Percentiles rank a stretch among this genome's conserved stretches.
phyloP scores from a whole-genome alignment of 2,113 vertebrate genomes.

The Osmerus mordax region DNA sequence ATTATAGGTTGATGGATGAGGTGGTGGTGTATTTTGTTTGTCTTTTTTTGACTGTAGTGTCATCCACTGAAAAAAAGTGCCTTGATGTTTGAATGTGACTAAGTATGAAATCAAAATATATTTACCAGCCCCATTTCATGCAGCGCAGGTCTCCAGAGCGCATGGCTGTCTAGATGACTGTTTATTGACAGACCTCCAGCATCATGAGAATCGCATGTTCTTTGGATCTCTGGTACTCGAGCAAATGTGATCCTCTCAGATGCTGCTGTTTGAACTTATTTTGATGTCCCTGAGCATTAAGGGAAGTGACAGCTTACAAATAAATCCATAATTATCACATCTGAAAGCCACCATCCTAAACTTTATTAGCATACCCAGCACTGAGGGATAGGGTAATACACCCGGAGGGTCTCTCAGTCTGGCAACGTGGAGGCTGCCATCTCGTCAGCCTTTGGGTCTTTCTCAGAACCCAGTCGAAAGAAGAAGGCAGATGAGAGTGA shows the following conservation, averaged over 20 bases:
- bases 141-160: constrained; percentile 67
- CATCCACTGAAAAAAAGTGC: constrained; percentile 52
- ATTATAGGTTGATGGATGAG: constrained; percentile 59
- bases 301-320: constrained; percentile 82
- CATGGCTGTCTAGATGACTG: constrained; percentile 72
- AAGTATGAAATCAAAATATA: constrained; percentile 69
- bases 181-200: constrained; percentile 76
- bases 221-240: constrained; percentile 69
- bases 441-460: constrained; percentile 62
- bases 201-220: constrained; percentile 65
- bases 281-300: constrained; percentile 80
- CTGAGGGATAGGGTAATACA: constrained; percentile 69
- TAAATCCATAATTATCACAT: constrained; percentile 82
- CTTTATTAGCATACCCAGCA: constrained; percentile 75
- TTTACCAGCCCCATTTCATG: constrained; percentile 65
- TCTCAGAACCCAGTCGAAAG: constrained; percentile 58
- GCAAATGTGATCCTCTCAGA: constrained; percentile 76
- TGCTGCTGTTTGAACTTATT: constrained; percentile 75
- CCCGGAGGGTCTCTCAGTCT: constrained; percentile 66
- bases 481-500: constrained; percentile 56
- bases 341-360: constrained; percentile 68
- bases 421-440: constrained; percentile 67
- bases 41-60: constrained; percentile 51
- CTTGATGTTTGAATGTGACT: constrained; percentile 66
- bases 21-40: constrained; percentile 44